Base-by-base conservation (phyloP, 2,797 vertebrate genomes). In the Merluccius polli region DNA sequence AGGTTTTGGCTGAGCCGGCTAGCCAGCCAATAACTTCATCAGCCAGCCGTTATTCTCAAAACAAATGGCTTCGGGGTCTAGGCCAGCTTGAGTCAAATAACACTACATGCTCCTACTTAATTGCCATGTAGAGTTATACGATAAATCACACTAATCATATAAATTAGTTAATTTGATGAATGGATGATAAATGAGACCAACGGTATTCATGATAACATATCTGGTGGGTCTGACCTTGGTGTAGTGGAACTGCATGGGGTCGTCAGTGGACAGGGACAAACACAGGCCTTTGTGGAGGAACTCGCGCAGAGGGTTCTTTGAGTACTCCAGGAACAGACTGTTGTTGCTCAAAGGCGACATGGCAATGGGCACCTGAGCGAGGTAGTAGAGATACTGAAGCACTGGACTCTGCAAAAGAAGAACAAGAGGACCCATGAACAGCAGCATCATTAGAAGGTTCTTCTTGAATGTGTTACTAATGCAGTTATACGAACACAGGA, bases 301-400 rank as follows among this genome's bases (percentile, higher is more conserved):
- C 84, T 99, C 98, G 75, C 94, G 86, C 3, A 99, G 91, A 0
- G 98, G 98, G 84, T 96, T 99, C 88, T 99, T 99, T 70, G 97
- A 97, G 88, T 99, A 99, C 89, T 99, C 93, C 76, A 99, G 92
- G 86, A 99, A 99, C 1, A 99, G 90, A 83, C 98, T 99, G 91
- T 99, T 99, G 93, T 99, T 99, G 91, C 98, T 99, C 70, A 99
- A 95, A 0, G 98, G 98, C 70, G 97, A 99, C 98, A 99, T 99
- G 79, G 98, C 97, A 67, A 99, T 98, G 16, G 98, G 98, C 35
- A 99, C 94, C 93, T 98, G 96, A 76, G 95, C 95, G 85, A 99
- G 94, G 86, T 99, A 99, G 92, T 96, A 99, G 80, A 99, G 94
- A 80, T 98, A 99, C 93, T 99, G 97, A 83, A 99, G 86, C 77